These are phyloP conservation scores for Thalassophryne amazonica DNA, from an alignment of 2,797 vertebrate genomes.

Conservation along the genomic window DNA sequence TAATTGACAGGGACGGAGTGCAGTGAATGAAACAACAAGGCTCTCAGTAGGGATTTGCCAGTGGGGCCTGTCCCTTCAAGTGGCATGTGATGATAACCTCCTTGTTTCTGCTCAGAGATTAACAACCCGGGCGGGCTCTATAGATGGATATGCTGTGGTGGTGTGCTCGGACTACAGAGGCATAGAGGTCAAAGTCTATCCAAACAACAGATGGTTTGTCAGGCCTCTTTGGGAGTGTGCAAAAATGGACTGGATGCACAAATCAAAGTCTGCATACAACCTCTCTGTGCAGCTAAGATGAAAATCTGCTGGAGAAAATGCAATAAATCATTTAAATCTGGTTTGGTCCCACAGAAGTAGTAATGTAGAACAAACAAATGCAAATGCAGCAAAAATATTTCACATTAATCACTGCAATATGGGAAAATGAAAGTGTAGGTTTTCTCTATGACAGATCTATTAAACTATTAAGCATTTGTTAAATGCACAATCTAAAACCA, in stretches of 20 bases:
- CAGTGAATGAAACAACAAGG: slow-evolving; percentile 34
- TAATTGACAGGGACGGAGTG: slow-evolving; percentile 33
- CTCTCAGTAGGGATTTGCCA: slow-evolving; percentile 40
- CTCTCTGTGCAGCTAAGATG: slow-evolving; percentile 13
- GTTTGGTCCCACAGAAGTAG: neutral
- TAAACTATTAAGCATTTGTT: slow-evolving; percentile 10
- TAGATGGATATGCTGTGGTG: slow-evolving; percentile 51
- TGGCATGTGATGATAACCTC: slow-evolving; percentile 55
- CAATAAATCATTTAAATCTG: neutral
- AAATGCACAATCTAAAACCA: slow-evolving; percentile 25
- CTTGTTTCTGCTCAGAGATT: slow-evolving; percentile 51
- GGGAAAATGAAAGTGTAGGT: slow-evolving; percentile 2
- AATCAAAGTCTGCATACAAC: slow-evolving; percentile 27
- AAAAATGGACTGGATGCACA: slow-evolving; percentile 39
- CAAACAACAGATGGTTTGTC: slow-evolving; percentile 75
- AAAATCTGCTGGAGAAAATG: neutral
- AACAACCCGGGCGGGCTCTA: slow-evolving; percentile 30
- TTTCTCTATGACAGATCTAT: neutral
- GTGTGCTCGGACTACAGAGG: slow-evolving; percentile 42
- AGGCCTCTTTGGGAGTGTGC: slow-evolving; percentile 50
- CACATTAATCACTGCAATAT: neutral
- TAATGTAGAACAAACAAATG: neutral
- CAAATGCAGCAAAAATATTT: neutral
- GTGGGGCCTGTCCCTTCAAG: slow-evolving; percentile 35
- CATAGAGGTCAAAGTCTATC: slow-evolving; percentile 68